These are phyloP conservation scores for Mobula birostris DNA, from an alignment of 2,113 vertebrate species.

Conservation along the genomic window DNA sequence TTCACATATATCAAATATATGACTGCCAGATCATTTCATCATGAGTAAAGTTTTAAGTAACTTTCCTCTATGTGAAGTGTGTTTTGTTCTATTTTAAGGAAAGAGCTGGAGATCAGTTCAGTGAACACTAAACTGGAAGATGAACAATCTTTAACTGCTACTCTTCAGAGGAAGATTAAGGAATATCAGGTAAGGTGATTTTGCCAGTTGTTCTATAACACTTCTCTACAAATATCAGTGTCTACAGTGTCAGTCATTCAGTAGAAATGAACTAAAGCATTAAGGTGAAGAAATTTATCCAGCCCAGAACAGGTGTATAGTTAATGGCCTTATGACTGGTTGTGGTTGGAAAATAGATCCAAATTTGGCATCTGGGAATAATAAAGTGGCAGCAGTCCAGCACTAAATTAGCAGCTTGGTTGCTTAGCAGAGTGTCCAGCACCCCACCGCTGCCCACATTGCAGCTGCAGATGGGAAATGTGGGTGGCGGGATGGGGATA, in stretches of 20 bases:
- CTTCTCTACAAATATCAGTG: not conserved
- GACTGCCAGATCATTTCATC: not conserved
- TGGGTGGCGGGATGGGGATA: no score
- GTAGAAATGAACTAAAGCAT: not conserved
- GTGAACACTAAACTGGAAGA: constrained; percentile 55
- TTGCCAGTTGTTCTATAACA: not conserved
- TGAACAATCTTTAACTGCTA: constrained; percentile 54
- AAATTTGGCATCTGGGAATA: not conserved
- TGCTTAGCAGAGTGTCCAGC: no score
- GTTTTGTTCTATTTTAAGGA: constrained; percentile 47
- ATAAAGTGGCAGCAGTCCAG: not conserved
- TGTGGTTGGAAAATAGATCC: not conserved
- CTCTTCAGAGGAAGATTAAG: constrained; percentile 56
- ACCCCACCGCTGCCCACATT: not conserved
- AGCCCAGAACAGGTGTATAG: not conserved
- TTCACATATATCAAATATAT: not conserved
- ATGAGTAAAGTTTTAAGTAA: not conserved
- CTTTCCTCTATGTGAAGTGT: not conserved
- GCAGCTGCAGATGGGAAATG: not conserved
- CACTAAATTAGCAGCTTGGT: no score
- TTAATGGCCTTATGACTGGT: not conserved
- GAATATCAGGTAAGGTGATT: constrained; percentile 57
- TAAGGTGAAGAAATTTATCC: not conserved
- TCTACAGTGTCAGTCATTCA: not conserved
- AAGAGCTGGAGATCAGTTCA: constrained; percentile 59